Percentiles rank a stretch among this genome's conserved stretches.
Conservation (phyloP, 1,140 invertebrate genomes). For the Megathymus violae region DNA sequence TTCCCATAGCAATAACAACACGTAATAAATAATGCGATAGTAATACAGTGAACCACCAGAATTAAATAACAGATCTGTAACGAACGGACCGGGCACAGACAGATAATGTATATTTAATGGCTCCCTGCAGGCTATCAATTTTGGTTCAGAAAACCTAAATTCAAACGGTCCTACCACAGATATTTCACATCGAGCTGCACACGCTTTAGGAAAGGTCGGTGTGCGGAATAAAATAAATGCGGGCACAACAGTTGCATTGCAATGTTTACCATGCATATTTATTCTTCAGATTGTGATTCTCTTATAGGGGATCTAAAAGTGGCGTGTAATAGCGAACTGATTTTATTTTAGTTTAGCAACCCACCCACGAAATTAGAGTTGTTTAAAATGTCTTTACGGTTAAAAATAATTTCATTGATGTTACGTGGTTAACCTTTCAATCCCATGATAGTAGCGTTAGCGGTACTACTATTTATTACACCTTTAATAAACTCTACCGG, state of each 20-base stretch:
- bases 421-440: too few relatives aligned
- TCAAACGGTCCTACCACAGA: slow-evolving; percentile 37
- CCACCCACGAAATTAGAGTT: too few relatives aligned
- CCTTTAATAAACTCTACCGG: too few relatives aligned
- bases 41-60: slow-evolving; percentile 25
- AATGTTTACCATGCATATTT: background rate
- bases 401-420: too few relatives aligned
- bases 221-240: slow-evolving; percentile 32
- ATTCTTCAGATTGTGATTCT: background rate
- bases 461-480: too few relatives aligned
- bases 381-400: too few relatives aligned
- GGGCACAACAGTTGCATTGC: background rate
- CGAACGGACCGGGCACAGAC: slow-evolving; percentile 4
- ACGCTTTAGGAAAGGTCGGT: background rate
- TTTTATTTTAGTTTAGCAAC: too few relatives aligned
- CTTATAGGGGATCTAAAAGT: background rate
- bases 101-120: slow-evolving; percentile 77
- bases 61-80: slow-evolving; percentile 33
- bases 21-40: slow-evolving; percentile 16
- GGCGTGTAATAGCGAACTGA: too few relatives aligned
- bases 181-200: slow-evolving; percentile 34
- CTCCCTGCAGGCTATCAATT: slow-evolving; percentile 65
- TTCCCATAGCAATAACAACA: background rate
- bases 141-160: slow-evolving; percentile 52
- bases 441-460: too few relatives aligned